Base-by-base conservation (phyloP, 2,888 invertebrate species). In the Drosophila conformis region DNA sequence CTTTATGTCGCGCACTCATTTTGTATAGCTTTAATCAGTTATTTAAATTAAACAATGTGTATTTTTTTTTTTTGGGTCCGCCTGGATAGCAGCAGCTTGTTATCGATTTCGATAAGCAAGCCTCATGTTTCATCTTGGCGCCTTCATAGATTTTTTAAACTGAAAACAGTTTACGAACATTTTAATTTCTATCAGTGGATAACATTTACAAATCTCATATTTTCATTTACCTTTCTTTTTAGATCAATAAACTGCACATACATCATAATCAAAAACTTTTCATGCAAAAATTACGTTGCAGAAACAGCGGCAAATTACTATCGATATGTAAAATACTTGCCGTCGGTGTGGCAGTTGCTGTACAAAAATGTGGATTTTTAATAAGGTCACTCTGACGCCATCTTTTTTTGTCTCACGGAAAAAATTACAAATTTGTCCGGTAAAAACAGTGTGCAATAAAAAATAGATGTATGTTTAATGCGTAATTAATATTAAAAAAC, bases 1-100 rank as follows among this genome's bases (percentile, higher is more conserved):
- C 82, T 36, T 71, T 89, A 49, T 87, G 78, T 40, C 90, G 80
- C 0, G 83, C 76, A 66, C 87, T 91, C 92, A 93, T 93, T 62
- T 60, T 33, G 25, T n/a, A 5, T 4, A 29, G n/a, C 4, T 74
- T 21, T 10, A 27, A 35, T 21, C 36, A 40, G 8, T 31, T 38
- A 21, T 11, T 33, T 38, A 21, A 40, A 49, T 33, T 49, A 11
- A 25, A 27, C 8, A 4, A 38, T 36, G 11, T 7, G 11, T n/a
- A 11, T 38, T 5, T 25, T 40, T 38, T 40, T 38, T 38, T 7
- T 51, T 35, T 59, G 21, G 46, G 13, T 21, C 38, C 52, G 35
- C 2, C 4, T 15, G 35, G 11, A 15, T 11, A 25, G 18, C n/a
- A 54, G 18, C 25, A 31, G 11, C 38, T 21, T 49, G 18, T 48